Evolutionary conservation across 2,888 invertebrate species (phyloP).

Genomic region (Adelphocoris suturalis): DNA sequence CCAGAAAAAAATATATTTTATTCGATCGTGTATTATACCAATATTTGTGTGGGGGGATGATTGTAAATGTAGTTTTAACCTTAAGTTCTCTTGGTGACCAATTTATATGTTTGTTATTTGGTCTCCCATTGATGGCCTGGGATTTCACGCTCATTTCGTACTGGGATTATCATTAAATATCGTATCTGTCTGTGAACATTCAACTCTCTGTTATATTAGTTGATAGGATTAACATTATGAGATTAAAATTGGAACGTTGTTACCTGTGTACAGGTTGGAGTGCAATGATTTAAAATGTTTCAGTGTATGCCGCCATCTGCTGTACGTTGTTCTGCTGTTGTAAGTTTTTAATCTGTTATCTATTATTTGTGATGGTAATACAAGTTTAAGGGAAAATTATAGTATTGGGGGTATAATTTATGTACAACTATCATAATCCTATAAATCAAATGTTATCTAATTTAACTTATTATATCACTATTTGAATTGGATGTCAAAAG

Average conservation of each 20-base stretch:
- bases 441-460: slow-evolving; percentile 62
- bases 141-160: background rate
- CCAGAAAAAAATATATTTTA: slow-evolving; percentile 21
- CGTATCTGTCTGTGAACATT: background rate
- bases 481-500: slow-evolving; percentile 61
- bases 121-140: background rate
- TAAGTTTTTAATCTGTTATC: background rate
- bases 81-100: slow-evolving; percentile 31
- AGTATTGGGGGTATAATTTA: slow-evolving; percentile 22
- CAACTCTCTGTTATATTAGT: background rate
- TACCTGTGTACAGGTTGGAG: slow-evolving; percentile 33
- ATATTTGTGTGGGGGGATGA: background rate
- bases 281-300: slow-evolving; percentile 9
- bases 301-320: background rate
- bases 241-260: slow-evolving; percentile 29
- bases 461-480: slow-evolving; percentile 50
- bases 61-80: background rate
- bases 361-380: background rate
- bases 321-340: slow-evolving; percentile 10
- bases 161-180: slow-evolving; percentile 2
- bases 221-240: background rate
- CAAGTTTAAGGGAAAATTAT: slow-evolving; percentile 22
- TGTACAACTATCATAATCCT: slow-evolving; percentile 34
- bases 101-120: background rate
- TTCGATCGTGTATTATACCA: background rate